Conservation (phyloP, 35 echinoderm and acorn worm species). For the Ophioderma brevispina region DNA sequence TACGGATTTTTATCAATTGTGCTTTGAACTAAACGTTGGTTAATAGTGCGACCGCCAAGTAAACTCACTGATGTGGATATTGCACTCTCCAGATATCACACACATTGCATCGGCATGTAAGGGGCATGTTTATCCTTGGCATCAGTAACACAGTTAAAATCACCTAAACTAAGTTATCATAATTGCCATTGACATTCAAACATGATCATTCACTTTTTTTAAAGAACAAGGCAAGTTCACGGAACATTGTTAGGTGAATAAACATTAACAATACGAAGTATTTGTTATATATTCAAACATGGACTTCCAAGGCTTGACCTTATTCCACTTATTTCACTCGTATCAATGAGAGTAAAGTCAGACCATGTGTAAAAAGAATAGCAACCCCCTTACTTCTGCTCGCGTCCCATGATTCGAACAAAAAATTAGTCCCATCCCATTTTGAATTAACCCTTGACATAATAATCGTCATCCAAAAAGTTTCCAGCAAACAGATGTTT, state of each 20-base stretch:
- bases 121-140: background rate
- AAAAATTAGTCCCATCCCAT: background rate
- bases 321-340: background rate
- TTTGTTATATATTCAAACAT: background rate
- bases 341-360: background rate
- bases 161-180: background rate
- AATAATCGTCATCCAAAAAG: slow-evolving; percentile 11
- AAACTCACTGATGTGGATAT: background rate
- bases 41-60: too few relatives aligned
- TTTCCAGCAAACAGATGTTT: slow-evolving; percentile 20
- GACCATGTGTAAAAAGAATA: background rate
- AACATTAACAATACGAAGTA: background rate
- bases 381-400: background rate
- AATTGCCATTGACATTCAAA: background rate
- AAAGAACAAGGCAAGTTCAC: background rate
- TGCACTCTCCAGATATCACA: background rate
- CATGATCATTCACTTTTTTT: background rate
- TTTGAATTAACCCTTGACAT: background rate
- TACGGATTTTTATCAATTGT: too few relatives aligned
- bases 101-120: background rate
- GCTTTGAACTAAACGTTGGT: too few relatives aligned
- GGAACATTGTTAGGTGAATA: background rate
- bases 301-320: background rate
- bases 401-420: background rate
- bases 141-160: background rate